These are phyloP conservation scores for Diacarnus erythraeanus DNA, from an alignment of 37 sponge, comb jelly and placozoan genomes.

Conservation along the genomic window DNA sequence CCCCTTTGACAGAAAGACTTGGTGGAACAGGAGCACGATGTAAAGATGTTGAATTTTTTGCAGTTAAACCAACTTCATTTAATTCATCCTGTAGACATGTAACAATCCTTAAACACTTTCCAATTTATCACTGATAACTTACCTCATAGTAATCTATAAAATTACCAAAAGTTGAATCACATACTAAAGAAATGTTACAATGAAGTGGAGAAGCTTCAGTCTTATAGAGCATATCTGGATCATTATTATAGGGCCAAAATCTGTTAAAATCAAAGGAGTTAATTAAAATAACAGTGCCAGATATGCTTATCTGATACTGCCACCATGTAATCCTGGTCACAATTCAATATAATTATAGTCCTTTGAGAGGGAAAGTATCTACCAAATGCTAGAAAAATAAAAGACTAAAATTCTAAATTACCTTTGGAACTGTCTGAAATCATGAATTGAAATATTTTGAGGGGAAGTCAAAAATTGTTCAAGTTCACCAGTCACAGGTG, in stretches of 20 bases:
- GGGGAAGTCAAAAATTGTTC: slow-evolving; percentile 58
- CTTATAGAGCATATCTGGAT: slow-evolving; percentile 26
- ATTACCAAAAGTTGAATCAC: slow-evolving; percentile 14
- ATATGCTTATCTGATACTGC: no score
- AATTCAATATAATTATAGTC: no score
- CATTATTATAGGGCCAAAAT: slow-evolving; percentile 49
- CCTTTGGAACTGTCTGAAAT: slow-evolving; percentile 49
- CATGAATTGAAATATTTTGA: slow-evolving; percentile 47
- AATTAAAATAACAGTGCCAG: no score
- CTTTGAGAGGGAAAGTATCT: background rate
- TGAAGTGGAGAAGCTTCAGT: slow-evolving; percentile 11
- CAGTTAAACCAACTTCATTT: slow-evolving; percentile 41
- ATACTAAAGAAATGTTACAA: slow-evolving; percentile 38
- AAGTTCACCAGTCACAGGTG: slow-evolving; percentile 16
- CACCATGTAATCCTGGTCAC: no score
- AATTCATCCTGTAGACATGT: slow-evolving; percentile 41
- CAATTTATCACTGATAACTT: background rate
- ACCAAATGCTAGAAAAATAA: background rate
- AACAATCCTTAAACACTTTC: background rate
- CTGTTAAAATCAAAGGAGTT: no score
- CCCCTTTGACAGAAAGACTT: slow-evolving; percentile 59
- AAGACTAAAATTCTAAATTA: no score
- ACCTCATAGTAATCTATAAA: background rate
- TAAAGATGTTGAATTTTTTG: slow-evolving; percentile 77
- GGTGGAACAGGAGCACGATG: slow-evolving; percentile 59